These are phyloP conservation scores for Cyprinus carpio DNA, from an alignment of 2,113 vertebrate species.

Conservation along the genomic window DNA sequence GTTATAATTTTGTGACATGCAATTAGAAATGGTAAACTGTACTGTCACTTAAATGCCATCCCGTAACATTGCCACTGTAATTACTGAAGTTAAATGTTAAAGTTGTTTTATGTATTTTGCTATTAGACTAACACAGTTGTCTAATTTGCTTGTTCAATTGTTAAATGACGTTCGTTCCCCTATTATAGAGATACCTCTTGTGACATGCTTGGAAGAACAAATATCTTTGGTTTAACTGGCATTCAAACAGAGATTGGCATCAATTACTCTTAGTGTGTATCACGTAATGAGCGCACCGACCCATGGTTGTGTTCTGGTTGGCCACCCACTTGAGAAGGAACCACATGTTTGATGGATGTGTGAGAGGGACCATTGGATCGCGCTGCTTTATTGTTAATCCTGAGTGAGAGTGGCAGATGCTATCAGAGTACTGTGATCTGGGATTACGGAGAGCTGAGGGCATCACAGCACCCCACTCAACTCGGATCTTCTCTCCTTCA, in stretches of 20 bases:
- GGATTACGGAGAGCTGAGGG: slow-evolving; percentile 64
- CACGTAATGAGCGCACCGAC: slow-evolving; percentile 39
- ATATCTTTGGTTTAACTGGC: slow-evolving; percentile 23
- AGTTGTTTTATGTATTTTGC: neutral
- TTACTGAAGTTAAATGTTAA: neutral
- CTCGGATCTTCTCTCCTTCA: slow-evolving; percentile 30
- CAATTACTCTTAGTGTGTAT: slow-evolving; percentile 19
- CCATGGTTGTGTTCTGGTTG: slow-evolving; percentile 54
- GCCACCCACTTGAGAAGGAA: slow-evolving; percentile 1
- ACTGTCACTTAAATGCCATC: neutral
- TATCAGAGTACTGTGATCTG: slow-evolving; percentile 68
- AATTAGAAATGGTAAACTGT: neutral
- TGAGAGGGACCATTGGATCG: slow-evolving; percentile 61
- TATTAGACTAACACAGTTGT: neutral
- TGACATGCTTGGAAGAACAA: slow-evolving; percentile 28
- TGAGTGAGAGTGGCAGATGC: slow-evolving; percentile 64
- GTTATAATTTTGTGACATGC: neutral
- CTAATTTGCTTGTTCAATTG: neutral
- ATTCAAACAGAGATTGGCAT: slow-evolving; percentile 37
- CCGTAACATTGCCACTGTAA: neutral
- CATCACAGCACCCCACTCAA: slow-evolving; percentile 52
- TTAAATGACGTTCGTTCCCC: neutral
- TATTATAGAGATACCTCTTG: neutral
- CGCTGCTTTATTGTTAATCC: slow-evolving; percentile 67
- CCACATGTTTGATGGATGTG: slow-evolving; percentile 61